These are phyloP conservation scores for Caerostris extrusa DNA, from an alignment of 1,140 invertebrate species.

Conservation along the genomic window DNA sequence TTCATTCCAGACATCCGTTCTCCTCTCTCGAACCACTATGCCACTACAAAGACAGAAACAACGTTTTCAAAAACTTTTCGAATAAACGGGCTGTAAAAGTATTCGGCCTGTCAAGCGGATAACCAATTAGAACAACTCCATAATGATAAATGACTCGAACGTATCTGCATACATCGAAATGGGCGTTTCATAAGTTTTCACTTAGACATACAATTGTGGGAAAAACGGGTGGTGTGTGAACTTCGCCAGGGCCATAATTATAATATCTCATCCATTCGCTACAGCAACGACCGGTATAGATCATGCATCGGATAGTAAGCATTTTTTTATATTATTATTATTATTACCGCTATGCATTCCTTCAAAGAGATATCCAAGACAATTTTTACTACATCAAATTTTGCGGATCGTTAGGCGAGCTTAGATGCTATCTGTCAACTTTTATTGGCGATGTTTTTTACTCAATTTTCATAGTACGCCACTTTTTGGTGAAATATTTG, in stretches of 20 bases:
- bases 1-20: slow-evolving; percentile 2
- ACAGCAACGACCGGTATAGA: not conserved
- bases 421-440: not conserved
- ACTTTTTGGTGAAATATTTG: no score
- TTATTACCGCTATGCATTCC: not conserved
- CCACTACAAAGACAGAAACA: not conserved
- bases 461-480: no score
- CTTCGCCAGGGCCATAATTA: not conserved
- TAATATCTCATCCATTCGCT: not conserved
- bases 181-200: slow-evolving; percentile 21
- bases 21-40: not conserved
- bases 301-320: not conserved
- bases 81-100: not conserved
- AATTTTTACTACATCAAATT: not conserved
- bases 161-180: slow-evolving; percentile 39
- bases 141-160: slow-evolving; percentile 1
- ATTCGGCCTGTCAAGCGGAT: slow-evolving; percentile 8
- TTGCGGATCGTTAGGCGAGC: not conserved
- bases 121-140: slow-evolving; percentile 14
- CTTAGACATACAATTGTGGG: slow-evolving; percentile 29
- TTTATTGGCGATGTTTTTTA: not conserved
- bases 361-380: not conserved
- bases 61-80: slow-evolving; percentile 7
- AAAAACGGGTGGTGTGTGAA: slow-evolving; percentile 38
- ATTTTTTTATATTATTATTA: not conserved